phyloP scores from a whole-genome alignment of 2,888 invertebrate species.

The Drosophila robusta region DNA sequence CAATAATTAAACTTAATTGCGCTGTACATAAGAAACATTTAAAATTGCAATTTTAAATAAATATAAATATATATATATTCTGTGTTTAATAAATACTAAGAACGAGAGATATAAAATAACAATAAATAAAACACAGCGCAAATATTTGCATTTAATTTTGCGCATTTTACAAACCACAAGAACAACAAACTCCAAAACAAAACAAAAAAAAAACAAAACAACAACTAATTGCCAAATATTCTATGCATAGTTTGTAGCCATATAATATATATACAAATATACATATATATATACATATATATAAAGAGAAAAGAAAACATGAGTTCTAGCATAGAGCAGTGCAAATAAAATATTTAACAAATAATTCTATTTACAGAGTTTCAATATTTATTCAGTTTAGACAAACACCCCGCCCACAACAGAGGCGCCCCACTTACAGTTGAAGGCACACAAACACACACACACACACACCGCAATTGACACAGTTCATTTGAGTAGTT shows the following conservation, averaged over 20 bases:
- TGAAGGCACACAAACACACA: not conserved
- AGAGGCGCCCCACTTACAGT: constrained; percentile 4
- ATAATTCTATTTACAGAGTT: constrained; percentile 67
- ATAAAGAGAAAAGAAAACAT: constrained; percentile 28
- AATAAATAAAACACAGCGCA: constrained; percentile 34
- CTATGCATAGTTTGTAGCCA: constrained; percentile 59
- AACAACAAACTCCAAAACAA: constrained; percentile 34
- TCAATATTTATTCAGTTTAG: constrained; percentile 69
- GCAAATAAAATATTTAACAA: constrained; percentile 56
- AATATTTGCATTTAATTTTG: constrained; percentile 72
- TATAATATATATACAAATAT: constrained; percentile 31
- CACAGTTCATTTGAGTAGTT: constrained; percentile 22
- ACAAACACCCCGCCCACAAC: constrained; percentile 39
- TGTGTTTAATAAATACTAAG: constrained; percentile 54
- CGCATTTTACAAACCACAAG: constrained; percentile 49
- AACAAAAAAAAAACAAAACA: constrained; percentile 45
- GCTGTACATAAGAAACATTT: constrained; percentile 54
- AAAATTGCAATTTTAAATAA: constrained; percentile 35
- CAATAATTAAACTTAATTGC: constrained; percentile 75
- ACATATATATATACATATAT: constrained; percentile 30
- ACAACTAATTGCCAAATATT: constrained; percentile 79
- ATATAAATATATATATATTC: constrained; percentile 20
- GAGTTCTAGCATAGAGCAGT: constrained; percentile 49
- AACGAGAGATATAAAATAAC: constrained; percentile 16
- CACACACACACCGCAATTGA: constrained; percentile 5